Conservation (phyloP, 2,888 invertebrate species). For the Thelaira solivaga region DNA sequence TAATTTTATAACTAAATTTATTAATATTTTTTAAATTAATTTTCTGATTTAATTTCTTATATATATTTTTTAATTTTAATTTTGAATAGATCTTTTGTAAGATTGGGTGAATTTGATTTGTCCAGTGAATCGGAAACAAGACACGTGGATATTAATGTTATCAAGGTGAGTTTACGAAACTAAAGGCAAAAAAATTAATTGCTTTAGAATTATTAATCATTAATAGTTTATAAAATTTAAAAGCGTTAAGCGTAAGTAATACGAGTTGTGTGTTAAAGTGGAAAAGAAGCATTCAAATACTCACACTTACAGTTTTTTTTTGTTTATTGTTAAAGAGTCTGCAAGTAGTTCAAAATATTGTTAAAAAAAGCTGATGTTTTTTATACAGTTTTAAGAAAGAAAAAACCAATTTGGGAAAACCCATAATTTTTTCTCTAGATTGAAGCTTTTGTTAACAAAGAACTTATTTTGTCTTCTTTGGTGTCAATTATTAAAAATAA, state of each 20-base stretch:
- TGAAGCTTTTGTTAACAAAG: too few species aligned
- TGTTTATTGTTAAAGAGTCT: too few species aligned
- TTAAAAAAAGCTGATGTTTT: too few species aligned
- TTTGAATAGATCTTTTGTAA: constrained; percentile 80
- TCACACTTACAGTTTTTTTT: too few species aligned
- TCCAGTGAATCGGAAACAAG: constrained; percentile 80
- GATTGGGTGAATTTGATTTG: constrained; percentile 87
- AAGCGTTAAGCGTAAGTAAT: too few species aligned
- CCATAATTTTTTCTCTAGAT: background rate
- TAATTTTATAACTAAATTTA: too few species aligned
- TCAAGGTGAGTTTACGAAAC: constrained; percentile 69
- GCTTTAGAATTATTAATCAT: too few species aligned
- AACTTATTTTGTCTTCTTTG: background rate
- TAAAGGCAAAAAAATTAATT: too few species aligned
- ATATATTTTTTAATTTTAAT: constrained; percentile 1
- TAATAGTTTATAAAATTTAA: too few species aligned
- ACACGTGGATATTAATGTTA: constrained; percentile 80
- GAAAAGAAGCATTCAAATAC: too few species aligned
- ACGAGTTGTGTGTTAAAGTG: too few species aligned
- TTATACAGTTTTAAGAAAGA: background rate
- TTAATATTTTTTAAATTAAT: constrained; percentile 1
- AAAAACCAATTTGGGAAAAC: background rate
- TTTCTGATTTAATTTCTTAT: background rate
- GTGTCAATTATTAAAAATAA: background rate
- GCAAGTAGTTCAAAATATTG: too few species aligned